phyloP scores from a whole-genome alignment of 2,888 invertebrate genomes.

The Nomada ferruginata region DNA sequence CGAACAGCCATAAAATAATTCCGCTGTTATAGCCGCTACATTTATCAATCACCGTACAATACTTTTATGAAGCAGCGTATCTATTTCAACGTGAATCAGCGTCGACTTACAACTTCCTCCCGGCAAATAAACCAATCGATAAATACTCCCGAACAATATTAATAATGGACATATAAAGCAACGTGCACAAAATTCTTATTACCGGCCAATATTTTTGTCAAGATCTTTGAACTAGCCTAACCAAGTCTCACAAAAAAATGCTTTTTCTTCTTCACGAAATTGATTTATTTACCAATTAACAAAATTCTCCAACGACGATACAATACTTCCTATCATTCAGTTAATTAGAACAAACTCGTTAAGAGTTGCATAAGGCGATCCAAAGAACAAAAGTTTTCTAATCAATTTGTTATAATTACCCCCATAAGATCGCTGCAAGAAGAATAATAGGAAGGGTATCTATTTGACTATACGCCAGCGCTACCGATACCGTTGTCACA shows the following conservation, averaged over 20 bases:
- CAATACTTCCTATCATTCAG: too few relatives aligned
- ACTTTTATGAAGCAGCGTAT: not conserved
- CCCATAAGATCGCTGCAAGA: not conserved
- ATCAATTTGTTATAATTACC: not conserved
- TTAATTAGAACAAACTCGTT: too few relatives aligned
- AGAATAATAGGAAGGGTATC: not conserved
- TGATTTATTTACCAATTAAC: too few relatives aligned
- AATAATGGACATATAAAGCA: too few relatives aligned
- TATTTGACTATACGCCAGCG: not conserved
- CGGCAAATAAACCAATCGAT: not conserved
- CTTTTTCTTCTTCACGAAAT: too few relatives aligned
- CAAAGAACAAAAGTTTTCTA: too few relatives aligned
- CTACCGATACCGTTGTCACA: constrained; percentile 6
- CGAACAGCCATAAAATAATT: not conserved
- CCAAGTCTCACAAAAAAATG: too few relatives aligned
- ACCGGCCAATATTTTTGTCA: too few relatives aligned
- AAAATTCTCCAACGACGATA: too few relatives aligned
- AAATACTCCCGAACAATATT: not conserved
- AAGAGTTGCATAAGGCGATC: too few relatives aligned
- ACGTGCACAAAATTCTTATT: too few relatives aligned
- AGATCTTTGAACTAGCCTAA: too few relatives aligned
- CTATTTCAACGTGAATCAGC: not conserved
- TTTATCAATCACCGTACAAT: not conserved
- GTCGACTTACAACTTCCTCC: not conserved
- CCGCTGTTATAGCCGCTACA: not conserved